Evolutionary conservation across 2,888 invertebrate genomes (phyloP).

Genomic region (Deroplatys truncata): DNA sequence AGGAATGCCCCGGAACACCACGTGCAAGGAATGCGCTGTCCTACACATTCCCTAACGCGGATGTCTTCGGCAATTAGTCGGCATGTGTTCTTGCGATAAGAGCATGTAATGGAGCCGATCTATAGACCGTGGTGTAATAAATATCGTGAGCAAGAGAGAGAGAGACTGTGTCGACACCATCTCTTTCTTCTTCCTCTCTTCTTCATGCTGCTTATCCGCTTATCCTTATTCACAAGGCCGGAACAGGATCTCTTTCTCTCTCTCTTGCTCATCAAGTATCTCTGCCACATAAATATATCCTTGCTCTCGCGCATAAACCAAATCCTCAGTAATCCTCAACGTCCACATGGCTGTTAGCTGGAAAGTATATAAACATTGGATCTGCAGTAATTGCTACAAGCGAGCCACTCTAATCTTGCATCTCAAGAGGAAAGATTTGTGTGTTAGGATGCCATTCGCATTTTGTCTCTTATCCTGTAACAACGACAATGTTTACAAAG

Average conservation of each 20-base stretch:
- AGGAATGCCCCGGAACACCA: neutral
- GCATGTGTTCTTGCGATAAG: neutral
- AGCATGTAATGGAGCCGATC: slow-evolving; percentile 8
- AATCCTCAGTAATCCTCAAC: neutral
- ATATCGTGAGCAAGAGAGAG: neutral
- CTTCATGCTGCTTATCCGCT: neutral
- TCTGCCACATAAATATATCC: neutral
- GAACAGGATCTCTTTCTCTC: too few species aligned
- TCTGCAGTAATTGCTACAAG: neutral
- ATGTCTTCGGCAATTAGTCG: neutral
- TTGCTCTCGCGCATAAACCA: neutral
- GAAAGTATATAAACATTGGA: neutral
- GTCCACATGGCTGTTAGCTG: neutral
- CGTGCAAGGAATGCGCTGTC: neutral
- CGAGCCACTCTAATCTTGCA: neutral
- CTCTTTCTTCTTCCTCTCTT: neutral
- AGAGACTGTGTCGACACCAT: neutral
- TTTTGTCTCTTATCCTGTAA: neutral
- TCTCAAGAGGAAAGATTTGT: neutral
- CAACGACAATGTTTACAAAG: neutral
- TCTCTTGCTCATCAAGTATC: neutral
- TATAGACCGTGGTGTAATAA: neutral
- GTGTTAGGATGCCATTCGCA: neutral
- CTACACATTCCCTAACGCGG: neutral
- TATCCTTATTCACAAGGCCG: neutral